Percentiles rank a stretch among this genome's conserved stretches.
Evolutionary conservation across 2,888 invertebrate species (phyloP).

Genomic region (Hoplodrina blanda): DNA sequence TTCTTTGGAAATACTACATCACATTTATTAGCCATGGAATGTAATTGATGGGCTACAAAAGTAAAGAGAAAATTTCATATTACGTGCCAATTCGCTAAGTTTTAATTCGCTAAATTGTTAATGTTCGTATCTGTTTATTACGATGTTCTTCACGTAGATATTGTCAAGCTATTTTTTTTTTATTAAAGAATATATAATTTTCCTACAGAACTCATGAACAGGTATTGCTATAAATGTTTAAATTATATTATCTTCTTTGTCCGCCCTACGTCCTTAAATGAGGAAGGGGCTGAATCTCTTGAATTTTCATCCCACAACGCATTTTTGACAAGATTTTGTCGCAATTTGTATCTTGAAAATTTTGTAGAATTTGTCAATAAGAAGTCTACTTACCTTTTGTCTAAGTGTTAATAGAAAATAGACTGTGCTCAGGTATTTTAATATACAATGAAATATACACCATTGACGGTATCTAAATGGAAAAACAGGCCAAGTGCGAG

Average conservation of each 20-base stretch:
- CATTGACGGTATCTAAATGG: too few relatives aligned
- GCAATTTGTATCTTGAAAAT: conserved; percentile 21
- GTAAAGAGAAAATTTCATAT: conserved; percentile 28
- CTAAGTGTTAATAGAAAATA: background rate
- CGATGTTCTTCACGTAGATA: background rate
- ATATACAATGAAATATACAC: background rate
- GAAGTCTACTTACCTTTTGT: background rate
- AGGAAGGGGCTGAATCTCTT: background rate
- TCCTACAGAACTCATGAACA: too few relatives aligned
- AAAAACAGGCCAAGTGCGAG: too few relatives aligned
- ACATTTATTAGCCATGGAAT: conserved; percentile 50
- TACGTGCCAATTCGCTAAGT: background rate
- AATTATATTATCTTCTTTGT: background rate
- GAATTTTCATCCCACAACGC: background rate
- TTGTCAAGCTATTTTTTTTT: background rate
- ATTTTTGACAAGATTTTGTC: background rate
- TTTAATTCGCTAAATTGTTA: conserved; percentile 1
- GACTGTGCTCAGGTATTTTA: background rate
- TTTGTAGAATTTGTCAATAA: conserved; percentile 4
- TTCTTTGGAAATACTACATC: conserved; percentile 42
- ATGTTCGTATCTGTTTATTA: conserved; percentile 21
- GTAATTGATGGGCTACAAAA: conserved; percentile 43
- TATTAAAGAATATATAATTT: conserved; percentile 1
- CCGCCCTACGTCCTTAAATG: background rate
- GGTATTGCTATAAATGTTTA: background rate